Evolutionary conservation across 2,888 invertebrate species (phyloP).

Genomic region (Dinocampus coccinellae): DNA sequence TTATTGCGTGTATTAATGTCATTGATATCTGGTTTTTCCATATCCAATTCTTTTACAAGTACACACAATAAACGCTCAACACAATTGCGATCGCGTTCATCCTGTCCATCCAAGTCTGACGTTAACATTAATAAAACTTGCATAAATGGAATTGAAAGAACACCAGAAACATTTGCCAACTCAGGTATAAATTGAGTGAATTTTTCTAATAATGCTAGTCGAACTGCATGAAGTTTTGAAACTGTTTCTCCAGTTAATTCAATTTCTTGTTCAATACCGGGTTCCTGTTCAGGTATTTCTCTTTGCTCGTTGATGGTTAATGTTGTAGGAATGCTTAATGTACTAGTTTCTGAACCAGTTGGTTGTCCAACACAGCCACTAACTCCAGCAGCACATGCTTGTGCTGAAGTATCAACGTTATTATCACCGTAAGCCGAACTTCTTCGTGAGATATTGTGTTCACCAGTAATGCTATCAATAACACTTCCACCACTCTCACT

Average conservation of each 20-base stretch:
- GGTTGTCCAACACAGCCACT: conserved; percentile 57
- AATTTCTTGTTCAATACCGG: conserved; percentile 64
- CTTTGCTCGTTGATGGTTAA: conserved; percentile 65
- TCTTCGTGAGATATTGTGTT: conserved; percentile 87
- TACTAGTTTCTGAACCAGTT: conserved; percentile 73
- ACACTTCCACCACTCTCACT: conserved; percentile 94
- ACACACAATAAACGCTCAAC: conserved; percentile 82
- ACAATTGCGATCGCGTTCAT: conserved; percentile 83
- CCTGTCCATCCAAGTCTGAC: conserved; percentile 88
- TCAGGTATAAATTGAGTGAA: conserved; percentile 84
- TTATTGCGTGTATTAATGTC: conserved; percentile 77
- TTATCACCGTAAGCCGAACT: conserved; percentile 91
- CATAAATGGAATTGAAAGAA: conserved; percentile 90
- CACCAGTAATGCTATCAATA: conserved; percentile 92
- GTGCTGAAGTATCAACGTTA: conserved; percentile 69
- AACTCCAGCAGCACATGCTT: conserved; percentile 58
- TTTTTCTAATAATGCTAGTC: conserved; percentile 80
- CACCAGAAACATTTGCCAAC: conserved; percentile 83
- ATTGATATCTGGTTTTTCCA: conserved; percentile 73
- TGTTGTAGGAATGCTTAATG: conserved; percentile 70
- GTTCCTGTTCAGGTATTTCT: conserved; percentile 56
- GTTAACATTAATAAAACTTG: conserved; percentile 93
- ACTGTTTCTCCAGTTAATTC: conserved; percentile 67
- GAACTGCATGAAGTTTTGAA: conserved; percentile 76
- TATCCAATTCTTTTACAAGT: conserved; percentile 80